These are phyloP conservation scores for Gasteruption jaculator DNA, from an alignment of 2,888 invertebrate species.

Conservation along the genomic window DNA sequence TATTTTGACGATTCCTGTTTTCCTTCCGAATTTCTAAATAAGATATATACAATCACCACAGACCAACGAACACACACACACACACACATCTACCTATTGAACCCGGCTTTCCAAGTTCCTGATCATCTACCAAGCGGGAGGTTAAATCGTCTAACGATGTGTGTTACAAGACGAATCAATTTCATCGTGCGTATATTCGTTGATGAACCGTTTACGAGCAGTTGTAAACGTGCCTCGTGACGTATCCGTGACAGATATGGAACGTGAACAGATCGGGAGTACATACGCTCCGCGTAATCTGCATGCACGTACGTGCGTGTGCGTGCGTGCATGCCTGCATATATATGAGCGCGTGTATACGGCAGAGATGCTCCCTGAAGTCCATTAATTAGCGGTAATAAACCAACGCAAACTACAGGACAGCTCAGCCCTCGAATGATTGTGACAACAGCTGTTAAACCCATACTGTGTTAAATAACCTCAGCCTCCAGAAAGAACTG, in stretches of 20 bases:
- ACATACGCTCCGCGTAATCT: conserved; percentile 22
- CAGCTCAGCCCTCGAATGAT: conserved; percentile 8
- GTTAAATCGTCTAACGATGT: no score
- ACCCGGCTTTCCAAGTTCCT: conserved; percentile 3
- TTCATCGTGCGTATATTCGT: conserved; percentile 26
- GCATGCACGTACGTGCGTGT: conserved; percentile 1
- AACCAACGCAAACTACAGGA: conserved; percentile 27
- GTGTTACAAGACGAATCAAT: conserved; percentile 37
- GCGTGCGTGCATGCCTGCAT: conserved; percentile 1
- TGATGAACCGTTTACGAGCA: conserved; percentile 30
- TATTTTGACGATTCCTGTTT: no score
- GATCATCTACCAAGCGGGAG: conserved; percentile 12
- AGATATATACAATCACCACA: no score
- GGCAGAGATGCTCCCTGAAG: conserved; percentile 27
- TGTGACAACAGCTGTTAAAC: conserved; percentile 10
- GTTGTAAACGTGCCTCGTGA: conserved; percentile 38
- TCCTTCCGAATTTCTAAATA: no score
- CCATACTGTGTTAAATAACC: no score
- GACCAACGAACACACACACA: no score
- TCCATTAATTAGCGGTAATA: conserved; percentile 42
- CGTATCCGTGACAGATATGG: conserved; percentile 34
- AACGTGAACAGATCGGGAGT: conserved; percentile 29
- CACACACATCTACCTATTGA: no score
- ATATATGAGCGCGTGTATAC: background rate
- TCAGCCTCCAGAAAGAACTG: conserved; percentile 8